These are phyloP conservation scores for Sturmia bella DNA, from an alignment of 2,888 invertebrate species.

Conservation along the genomic window DNA sequence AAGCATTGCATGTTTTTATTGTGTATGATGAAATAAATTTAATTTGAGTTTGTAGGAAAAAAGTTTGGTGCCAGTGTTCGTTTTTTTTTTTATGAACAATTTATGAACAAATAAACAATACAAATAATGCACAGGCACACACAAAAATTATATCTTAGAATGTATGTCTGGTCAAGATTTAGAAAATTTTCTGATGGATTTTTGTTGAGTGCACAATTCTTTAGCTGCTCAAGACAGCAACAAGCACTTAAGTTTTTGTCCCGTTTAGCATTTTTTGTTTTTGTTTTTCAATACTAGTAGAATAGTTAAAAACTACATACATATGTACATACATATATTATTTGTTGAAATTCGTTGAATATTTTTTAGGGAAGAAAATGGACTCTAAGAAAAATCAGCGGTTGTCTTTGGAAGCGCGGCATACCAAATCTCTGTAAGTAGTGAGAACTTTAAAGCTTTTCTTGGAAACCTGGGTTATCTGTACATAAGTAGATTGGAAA, in stretches of 20 bases:
- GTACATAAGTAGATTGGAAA: too few relatives aligned
- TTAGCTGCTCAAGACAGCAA: constrained; percentile 25
- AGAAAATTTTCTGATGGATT: constrained; percentile 31
- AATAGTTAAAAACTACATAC: background rate
- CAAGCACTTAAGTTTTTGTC: constrained; percentile 8
- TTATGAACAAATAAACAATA: background rate
- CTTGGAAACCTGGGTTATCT: too few relatives aligned
- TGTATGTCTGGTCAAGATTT: constrained; percentile 6
- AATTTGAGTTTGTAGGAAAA: too few relatives aligned
- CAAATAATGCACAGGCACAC: background rate
- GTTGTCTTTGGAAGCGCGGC: constrained; percentile 61
- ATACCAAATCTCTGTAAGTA: constrained; percentile 62
- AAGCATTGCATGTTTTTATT: too few relatives aligned
- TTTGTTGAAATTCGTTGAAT: background rate
- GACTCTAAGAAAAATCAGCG: constrained; percentile 15
- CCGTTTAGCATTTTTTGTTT: constrained; percentile 3
- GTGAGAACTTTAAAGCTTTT: background rate
- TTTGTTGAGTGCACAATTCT: constrained; percentile 34
- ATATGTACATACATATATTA: background rate
- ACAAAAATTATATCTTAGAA: background rate
- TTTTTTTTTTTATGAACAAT: background rate
- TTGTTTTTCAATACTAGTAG: too few relatives aligned
- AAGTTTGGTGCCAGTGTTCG: too few relatives aligned
- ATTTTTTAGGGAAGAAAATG: constrained; percentile 39
- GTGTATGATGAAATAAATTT: too few relatives aligned